These are phyloP conservation scores for Copidosoma aretas DNA, from an alignment of 2,888 invertebrate species.

Conservation along the genomic window DNA sequence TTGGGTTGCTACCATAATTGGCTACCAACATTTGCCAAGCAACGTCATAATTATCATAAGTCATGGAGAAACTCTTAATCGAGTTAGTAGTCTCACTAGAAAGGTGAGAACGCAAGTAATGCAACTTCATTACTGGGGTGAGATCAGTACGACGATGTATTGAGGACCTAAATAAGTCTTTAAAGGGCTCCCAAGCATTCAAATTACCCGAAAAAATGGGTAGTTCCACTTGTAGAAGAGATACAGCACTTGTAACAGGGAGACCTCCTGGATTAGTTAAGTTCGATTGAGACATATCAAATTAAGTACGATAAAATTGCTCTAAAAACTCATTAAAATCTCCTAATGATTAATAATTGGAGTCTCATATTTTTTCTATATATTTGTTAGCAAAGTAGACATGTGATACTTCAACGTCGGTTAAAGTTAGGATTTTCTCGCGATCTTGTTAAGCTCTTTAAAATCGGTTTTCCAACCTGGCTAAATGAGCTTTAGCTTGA, in stretches of 20 bases:
- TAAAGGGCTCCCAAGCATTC: background rate
- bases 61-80: background rate
- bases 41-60: background rate
- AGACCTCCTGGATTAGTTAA: background rate
- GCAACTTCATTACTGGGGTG: background rate
- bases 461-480: background rate
- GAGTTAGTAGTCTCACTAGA: background rate
- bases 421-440: too few relatives aligned
- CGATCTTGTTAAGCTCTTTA: too few relatives aligned
- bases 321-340: conserved; percentile 5
- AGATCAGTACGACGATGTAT: background rate
- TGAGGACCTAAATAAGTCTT: background rate
- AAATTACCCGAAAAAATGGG: too few relatives aligned
- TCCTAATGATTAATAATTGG: background rate
- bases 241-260: too few relatives aligned
- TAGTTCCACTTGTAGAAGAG: too few relatives aligned
- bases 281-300: background rate
- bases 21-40: background rate
- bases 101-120: background rate
- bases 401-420: too few relatives aligned
- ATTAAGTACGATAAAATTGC: too few relatives aligned
- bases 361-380: background rate
- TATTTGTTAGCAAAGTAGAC: background rate
- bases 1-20: background rate
- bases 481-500: background rate